Percentiles rank a stretch among this genome's conserved stretches.
phyloP scores from a whole-genome alignment of 2,797 vertebrate species.

The Sternarchorhynchus goeldii region DNA sequence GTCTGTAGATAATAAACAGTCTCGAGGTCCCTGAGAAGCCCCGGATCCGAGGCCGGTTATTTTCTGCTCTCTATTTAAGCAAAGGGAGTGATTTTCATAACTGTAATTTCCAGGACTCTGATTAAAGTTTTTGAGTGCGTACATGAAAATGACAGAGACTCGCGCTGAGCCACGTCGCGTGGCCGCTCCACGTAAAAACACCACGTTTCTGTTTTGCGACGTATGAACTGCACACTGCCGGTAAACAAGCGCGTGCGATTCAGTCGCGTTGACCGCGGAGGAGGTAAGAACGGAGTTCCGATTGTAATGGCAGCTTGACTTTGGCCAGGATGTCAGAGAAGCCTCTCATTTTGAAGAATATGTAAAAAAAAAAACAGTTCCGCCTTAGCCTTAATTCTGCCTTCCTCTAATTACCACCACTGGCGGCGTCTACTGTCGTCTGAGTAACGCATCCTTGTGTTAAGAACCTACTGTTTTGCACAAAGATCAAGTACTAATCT shows the following conservation, averaged over 20 bases:
- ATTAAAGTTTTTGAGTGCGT: constrained; percentile 42
- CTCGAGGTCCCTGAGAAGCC: constrained; percentile 6
- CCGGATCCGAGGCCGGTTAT: constrained; percentile 36
- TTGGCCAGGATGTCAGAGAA: constrained; percentile 18
- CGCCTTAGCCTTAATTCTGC: neutral
- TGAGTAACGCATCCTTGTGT: constrained; percentile 8
- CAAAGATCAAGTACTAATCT: no score
- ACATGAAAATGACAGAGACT: constrained; percentile 44
- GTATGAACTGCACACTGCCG: constrained; percentile 4
- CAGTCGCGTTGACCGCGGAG: neutral
- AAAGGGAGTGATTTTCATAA: constrained; percentile 36
- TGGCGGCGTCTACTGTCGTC: neutral
- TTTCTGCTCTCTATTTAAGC: constrained; percentile 49
- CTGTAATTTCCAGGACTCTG: constrained; percentile 48
- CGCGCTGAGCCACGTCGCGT: constrained; percentile 10
- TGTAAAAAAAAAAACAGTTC: constrained; percentile 20
- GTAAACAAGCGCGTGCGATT: constrained; percentile 14
- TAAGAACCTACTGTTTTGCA: no score
- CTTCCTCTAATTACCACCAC: neutral
- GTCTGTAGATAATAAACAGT: constrained; percentile 34
- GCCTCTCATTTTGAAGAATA: constrained; percentile 29
- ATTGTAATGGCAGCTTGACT: constrained; percentile 19
- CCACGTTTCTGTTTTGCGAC: constrained; percentile 27
- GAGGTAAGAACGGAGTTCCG: constrained; percentile 1
- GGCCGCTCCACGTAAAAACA: constrained; percentile 17